Evolutionary conservation across 2,113 vertebrate species (phyloP), one percentile per base, ranked within the genome.

Genomic region (Gavia stellata): DNA sequence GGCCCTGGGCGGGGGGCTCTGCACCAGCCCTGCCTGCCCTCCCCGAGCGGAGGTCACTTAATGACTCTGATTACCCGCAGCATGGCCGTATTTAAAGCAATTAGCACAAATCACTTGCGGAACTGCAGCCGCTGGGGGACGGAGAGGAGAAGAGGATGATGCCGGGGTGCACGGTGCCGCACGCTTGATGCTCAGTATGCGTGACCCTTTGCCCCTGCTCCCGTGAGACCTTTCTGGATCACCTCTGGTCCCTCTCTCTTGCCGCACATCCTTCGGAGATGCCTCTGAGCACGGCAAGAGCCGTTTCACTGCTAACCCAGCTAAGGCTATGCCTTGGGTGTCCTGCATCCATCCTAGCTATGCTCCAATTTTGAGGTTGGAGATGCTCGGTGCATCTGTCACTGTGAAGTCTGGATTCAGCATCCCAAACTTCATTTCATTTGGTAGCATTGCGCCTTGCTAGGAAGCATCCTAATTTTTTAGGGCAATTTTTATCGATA

Each of bases 221-320:
- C 14, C 33, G 7, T 5, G 56, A 33, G 73, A 26, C 14, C 14
- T 38, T 55, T 66, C 17, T 61, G 72, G 50, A 9, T 66, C 67
- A 12, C 15, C 31, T 55, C 70, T n/a, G 42, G 28, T 44, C 36
- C 36, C 44, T 20, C 28, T 28, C 15, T 77, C 17, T 19, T 33
- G 33, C 78, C 36, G 36, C 55, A 3, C n/a, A 7, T 36, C 59
- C 34, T 50, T 74, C 1, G 0, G 50, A 33, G 59, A 3, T 65
- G 63, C 49, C 55, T 40, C 42, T 3, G 1, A 68, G 33, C 42
- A 31, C 47, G 26, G 17, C 66, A 28, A 65, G 71, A 75, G 49
- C 26, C 0, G 0, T 56, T n/a, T 40, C 29, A 2, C 49, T 62
- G 45, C 31, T 25, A 10, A 21, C 28, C 29, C 1, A 2, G 38